Base-by-base conservation (phyloP, 2,888 invertebrate species). In the Diplolepis rosae region DNA sequence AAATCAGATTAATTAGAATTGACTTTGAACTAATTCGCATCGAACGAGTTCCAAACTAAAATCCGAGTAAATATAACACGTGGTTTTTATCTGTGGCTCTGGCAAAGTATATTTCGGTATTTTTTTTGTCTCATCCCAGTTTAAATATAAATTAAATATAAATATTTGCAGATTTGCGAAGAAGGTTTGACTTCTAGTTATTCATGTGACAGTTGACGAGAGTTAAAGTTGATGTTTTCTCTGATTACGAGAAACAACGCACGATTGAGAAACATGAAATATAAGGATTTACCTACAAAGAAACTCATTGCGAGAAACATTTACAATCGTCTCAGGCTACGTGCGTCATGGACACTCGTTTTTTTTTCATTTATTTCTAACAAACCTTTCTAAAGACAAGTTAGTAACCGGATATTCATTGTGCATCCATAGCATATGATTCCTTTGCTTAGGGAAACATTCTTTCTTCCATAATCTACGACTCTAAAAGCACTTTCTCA, bases 341-440 rank as follows among this genome's bases (percentile, higher is more conserved):
- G 11, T 54, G 54, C 48, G 56, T 69, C 73, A 48, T 45, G 69
- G 66, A 61, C 56, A 50, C 27, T 51, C 28, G 30, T 65, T 69
- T 69, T 66, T 65, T 68, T 51, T 22, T 45, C 56, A 66, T 52
- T 68, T 69, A 61, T 73, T 56, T 45, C 28, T 61, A 68, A 67
- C 71, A 68, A 56, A 30, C 67, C 32, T 66, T 66, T 76, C 68
- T 42, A 72, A 65, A 15, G 45, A 18, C 28, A 70, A 70, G 45
- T 70, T 39, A 65, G 77, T 73, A 75, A 79, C 73, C 72, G 76
- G 76, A 79, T 78, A 79, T 74, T 72, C 72, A 66, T 65, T 71
- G 71, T 71, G 61, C 68, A 72, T 71, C 69, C 72, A 73, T 54
- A 51, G 51, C 13, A n/a, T 6, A 51, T 4, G 27, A 51, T 54